A percentile compares a stretch with the other conserved stretches of the same genome.
Conservation (phyloP, 2,888 invertebrate species). For the Eupithecia insigniata region DNA sequence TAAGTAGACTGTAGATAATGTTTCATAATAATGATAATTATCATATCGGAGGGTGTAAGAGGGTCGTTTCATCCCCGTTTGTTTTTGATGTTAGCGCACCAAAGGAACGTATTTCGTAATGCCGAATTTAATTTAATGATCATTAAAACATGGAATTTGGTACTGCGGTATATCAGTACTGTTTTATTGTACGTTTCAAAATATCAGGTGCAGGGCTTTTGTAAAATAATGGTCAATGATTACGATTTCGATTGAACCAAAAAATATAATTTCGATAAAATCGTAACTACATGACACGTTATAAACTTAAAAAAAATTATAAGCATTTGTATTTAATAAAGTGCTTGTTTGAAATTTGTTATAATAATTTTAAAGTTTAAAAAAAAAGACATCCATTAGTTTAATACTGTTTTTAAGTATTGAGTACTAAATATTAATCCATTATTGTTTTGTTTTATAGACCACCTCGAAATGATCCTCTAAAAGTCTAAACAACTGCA, state of each 20-base stretch:
- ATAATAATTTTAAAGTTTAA: too few species aligned
- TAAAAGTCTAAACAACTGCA: too few species aligned
- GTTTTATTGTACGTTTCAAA: background rate
- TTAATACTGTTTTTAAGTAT: too few species aligned
- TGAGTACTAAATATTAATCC: too few species aligned
- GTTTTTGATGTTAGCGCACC: conserved; percentile 38
- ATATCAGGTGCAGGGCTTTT: background rate
- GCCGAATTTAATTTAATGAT: conserved; percentile 36
- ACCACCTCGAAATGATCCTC: too few species aligned
- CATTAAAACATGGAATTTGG: conserved; percentile 36
- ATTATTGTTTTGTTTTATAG: too few species aligned
- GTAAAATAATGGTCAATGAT: background rate
- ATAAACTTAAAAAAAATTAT: background rate
- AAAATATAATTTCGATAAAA: background rate
- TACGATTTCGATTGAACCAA: background rate
- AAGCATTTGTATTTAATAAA: too few species aligned
- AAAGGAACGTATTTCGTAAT: conserved; percentile 30
- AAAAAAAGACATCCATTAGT: too few species aligned
- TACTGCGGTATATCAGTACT: background rate
- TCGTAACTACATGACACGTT: background rate
- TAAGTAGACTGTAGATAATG: background rate
- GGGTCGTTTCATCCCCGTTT: conserved; percentile 25
- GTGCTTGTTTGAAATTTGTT: too few species aligned
- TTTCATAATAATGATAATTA: background rate
- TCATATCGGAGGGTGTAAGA: conserved; percentile 17